A percentile compares a stretch with the other conserved stretches of the same genome.
phyloP scores from a whole-genome alignment of 2,888 invertebrate genomes.

The Phlogophora meticulosa region DNA sequence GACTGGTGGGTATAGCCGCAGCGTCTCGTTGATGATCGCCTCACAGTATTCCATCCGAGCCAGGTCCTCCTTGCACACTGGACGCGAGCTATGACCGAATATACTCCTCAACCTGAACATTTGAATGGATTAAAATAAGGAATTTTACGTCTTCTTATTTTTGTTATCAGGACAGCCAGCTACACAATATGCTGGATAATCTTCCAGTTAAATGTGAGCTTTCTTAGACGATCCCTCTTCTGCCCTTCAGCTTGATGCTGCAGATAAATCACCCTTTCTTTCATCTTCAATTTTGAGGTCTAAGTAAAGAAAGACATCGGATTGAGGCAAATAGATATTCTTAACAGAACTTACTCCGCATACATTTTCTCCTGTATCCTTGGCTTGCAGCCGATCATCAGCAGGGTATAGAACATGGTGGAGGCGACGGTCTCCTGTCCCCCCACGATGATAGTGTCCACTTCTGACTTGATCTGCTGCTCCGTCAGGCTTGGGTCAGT shows the following conservation, averaged over 20 bases:
- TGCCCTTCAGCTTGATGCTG: not conserved
- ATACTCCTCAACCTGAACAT: slow-evolving; percentile 73
- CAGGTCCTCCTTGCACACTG: slow-evolving; percentile 75
- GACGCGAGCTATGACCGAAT: slow-evolving; percentile 75
- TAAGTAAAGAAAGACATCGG: not conserved
- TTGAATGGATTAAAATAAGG: not conserved
- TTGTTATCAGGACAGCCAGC: no score
- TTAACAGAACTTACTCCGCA: slow-evolving; percentile 76
- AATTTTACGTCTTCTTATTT: no score
- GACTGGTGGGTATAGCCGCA: slow-evolving; percentile 77
- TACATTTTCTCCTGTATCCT: slow-evolving; percentile 80
- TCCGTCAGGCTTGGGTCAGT: slow-evolving; percentile 83
- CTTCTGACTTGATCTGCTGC: slow-evolving; percentile 89
- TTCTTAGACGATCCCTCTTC: no score
- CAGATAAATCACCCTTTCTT: no score
- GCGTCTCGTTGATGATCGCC: slow-evolving; percentile 77
- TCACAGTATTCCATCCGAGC: slow-evolving; percentile 77
- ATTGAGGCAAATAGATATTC: not conserved
- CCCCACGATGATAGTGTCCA: slow-evolving; percentile 91
- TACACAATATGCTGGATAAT: no score
- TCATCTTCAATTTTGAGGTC: no score
- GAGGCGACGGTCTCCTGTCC: slow-evolving; percentile 89
- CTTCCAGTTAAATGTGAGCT: no score
- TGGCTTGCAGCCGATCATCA: slow-evolving; percentile 82
- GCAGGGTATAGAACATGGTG: slow-evolving; percentile 77